Percentiles rank a stretch among this genome's conserved stretches.
phyloP scores from a whole-genome alignment of 2,888 invertebrate genomes.

The Nezara viridula region DNA sequence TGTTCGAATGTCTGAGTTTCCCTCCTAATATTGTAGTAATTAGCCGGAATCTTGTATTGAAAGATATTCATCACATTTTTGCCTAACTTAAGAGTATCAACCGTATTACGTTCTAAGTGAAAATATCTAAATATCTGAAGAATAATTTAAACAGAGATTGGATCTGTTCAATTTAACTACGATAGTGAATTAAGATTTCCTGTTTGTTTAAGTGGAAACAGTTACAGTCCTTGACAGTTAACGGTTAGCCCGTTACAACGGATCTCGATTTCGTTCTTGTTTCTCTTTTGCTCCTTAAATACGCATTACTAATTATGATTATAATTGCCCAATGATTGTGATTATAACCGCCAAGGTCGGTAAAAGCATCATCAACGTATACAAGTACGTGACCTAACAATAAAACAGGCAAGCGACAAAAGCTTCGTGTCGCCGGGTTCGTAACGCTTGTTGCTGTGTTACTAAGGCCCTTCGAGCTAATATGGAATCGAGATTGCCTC shows the following conservation, averaged over 20 bases:
- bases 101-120: not conserved
- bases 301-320: not conserved
- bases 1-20: too few relatives aligned
- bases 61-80: not conserved
- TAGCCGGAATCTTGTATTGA: too few relatives aligned
- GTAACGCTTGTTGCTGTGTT: not conserved
- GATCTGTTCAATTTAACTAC: not conserved
- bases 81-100: not conserved
- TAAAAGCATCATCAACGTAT: not conserved
- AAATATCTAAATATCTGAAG: not conserved
- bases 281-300: not conserved
- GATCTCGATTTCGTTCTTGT: not conserved
- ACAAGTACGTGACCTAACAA: not conserved
- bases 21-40: too few relatives aligned
- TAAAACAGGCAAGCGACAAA: not conserved
- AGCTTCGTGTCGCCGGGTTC: not conserved
- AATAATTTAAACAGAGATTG: not conserved
- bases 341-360: not conserved
- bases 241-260: constrained; percentile 24
- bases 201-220: constrained; percentile 35
- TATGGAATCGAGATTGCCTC: not conserved
- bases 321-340: not conserved
- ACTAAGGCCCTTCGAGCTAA: not conserved
- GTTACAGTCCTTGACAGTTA: constrained; percentile 26
- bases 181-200: constrained; percentile 5